Evolutionary conservation across 2,113 vertebrate genomes (phyloP), one percentile per base, ranked within the genome.

Genomic region (Phylloscopus whistleri): DNA sequence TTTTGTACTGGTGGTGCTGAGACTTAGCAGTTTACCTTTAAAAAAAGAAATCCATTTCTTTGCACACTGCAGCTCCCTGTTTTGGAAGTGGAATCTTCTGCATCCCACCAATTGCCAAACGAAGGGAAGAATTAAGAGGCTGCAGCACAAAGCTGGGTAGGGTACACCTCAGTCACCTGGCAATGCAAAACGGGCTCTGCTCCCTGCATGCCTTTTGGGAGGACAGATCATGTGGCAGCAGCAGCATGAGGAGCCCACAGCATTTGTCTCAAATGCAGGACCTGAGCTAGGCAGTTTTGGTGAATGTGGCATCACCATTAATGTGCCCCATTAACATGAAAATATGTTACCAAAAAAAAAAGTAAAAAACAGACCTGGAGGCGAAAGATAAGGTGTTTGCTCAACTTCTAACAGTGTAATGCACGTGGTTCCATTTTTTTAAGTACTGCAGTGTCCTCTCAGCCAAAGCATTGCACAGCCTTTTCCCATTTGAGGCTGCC

Each of bases 11-110:
- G 28, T 16, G 30, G 27, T 10, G 58, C 51, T 3, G 4, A 68
- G 62, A 49, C 13, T 15, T 62, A 4, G 23, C 27, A 51, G 37
- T 69, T 69, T 35, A 17, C 22, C 52, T 59, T 64, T 37, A 30
- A 75, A 73, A n/a, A 62, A 48, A 43, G 43, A 76, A 94, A 87
- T n/a, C 7, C 0, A 0, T 51, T 51, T 63, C 41, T 37, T 19
- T 26, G 22, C 52, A 46, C 0, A 3, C 72, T 51, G 72, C 60
- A 75, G 46, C 89, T 86, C 92, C 90, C 78, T 2, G 1, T 20
- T 94, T 46, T 16, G 35, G 39, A 43, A 88, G 30, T 91, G 89
- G 89, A 96, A 84, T 46, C 77, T 89, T 89, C 95, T 37, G 53
- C 26, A 39, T 74, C 63, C 70, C 41, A 35, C 88, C 0, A 1